Evolutionary conservation across 2,888 invertebrate genomes (phyloP).

Genomic region (Mesoligia furuncula): DNA sequence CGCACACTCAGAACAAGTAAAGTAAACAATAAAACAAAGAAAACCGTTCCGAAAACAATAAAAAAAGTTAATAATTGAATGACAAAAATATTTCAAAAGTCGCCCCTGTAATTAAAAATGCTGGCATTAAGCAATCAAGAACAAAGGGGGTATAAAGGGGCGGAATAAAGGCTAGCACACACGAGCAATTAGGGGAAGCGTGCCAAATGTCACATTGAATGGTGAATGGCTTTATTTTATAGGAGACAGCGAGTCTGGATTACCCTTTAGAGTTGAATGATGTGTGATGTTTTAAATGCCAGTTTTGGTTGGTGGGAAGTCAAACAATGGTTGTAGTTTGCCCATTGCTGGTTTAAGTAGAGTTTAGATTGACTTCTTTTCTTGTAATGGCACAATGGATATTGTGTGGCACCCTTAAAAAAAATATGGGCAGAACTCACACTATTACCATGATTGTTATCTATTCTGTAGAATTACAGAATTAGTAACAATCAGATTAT

Average conservation of each 20-base stretch:
- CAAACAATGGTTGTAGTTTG: constrained; percentile 6
- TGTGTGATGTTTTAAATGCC: constrained; percentile 1
- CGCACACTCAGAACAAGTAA: not conserved
- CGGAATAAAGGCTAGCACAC: constrained; percentile 78
- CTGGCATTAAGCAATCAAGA: constrained; percentile 80
- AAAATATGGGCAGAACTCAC: not conserved
- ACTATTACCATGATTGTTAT: not conserved
- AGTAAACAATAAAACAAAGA: too few species aligned
- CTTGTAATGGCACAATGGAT: not conserved
- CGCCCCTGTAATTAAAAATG: constrained; percentile 70
- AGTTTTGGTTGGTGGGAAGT: not conserved
- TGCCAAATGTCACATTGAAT: constrained; percentile 81
- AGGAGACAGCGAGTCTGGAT: constrained; percentile 55
- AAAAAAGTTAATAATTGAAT: constrained; percentile 65
- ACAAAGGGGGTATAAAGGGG: constrained; percentile 67
- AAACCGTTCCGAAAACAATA: constrained; percentile 32
- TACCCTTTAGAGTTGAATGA: constrained; percentile 16
- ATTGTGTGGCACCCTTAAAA: too few species aligned
- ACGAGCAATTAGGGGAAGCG: constrained; percentile 83
- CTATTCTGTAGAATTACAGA: too few species aligned
- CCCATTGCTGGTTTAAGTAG: not conserved
- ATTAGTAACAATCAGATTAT: too few species aligned
- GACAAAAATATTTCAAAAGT: constrained; percentile 68
- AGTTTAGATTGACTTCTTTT: not conserved
- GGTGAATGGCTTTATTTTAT: constrained; percentile 57